Conservation (phyloP, 2,888 invertebrate species). For the Ophion ventricosus region DNA sequence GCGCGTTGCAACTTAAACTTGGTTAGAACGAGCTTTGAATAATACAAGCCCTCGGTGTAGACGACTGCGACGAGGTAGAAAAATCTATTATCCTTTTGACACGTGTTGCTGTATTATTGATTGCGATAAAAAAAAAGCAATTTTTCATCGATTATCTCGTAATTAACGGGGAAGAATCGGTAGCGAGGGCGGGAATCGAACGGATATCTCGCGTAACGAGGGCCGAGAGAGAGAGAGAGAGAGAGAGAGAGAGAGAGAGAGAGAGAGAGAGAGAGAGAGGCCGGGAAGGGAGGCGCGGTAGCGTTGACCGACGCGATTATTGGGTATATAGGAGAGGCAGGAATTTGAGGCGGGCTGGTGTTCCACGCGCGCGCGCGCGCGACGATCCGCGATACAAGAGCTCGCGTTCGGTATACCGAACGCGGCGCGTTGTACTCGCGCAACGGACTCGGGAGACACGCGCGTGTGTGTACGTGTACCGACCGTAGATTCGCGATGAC, state of each 20-base stretch:
- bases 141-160: background rate
- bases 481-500: constrained; percentile 90
- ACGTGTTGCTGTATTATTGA: no score
- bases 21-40: background rate
- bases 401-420: background rate
- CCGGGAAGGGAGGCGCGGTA: constrained; percentile 1
- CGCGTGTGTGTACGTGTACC: constrained; percentile 65
- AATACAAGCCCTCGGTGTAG: no score
- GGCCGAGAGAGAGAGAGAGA: no score
- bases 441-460: no score
- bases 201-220: background rate
- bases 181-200: no score
- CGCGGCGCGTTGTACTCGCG: no score
- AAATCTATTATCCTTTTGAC: no score
- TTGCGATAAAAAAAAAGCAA: background rate
- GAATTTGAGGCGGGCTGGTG: background rate
- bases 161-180: background rate
- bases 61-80: no score
- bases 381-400: background rate
- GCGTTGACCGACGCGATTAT: constrained; percentile 33
- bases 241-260: background rate
- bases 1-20: background rate
- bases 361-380: no score
- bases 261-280: background rate
- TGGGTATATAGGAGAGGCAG: background rate